Evolutionary conservation across 92 coral and sea anemone species (phyloP), one percentile per base, ranked within the genome.

Genomic region (Epizoanthus ramosus): DNA sequence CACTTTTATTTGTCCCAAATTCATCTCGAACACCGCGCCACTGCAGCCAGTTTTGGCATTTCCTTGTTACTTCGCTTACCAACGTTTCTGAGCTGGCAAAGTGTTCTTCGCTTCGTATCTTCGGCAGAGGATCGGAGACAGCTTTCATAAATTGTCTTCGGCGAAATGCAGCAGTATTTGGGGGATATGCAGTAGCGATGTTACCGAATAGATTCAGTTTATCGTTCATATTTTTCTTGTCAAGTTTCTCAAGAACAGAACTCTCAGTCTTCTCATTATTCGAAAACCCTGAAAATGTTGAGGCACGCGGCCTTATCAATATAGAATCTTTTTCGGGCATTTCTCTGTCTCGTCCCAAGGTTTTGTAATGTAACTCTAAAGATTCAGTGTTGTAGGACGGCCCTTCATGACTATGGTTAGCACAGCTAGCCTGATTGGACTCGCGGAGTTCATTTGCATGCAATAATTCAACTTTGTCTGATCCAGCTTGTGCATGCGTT

Each of bases 211-310:
- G 33, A 66, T 66, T 41, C n/a, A 66, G 63, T 25, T 25, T 23
- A 16, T 24, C 63, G 13, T 73, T 14, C 3, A 7, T 25, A 4
- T 28, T 54, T 39, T 45, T 10, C 8, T 17, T 41, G 23, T 24
- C 18, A 74, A 22, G 25, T 53, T 17, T 21, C 5, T 21, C 37
- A 19, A 17, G 31, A 5, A 53, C 28, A 74, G 31, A 24, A 10
- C 12, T 2, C 0, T 24, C 79, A 33, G 45, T 56, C 31, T 25
- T 19, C 9, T 74, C 24, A 14, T 16, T n/a, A 23, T 74, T 56
- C 79, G 28, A 39, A 74, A 57, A 74, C 17, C 24, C 79, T 74
- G 47, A 53, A 74, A 57, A 74, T 4, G 79, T 74, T 15, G 63
- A 17, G 8, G 41, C 64, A 12, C 43, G 63, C 50, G 35, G 79